Conservation (phyloP, 2,113 vertebrate genomes). For the Aramus guarauna region DNA sequence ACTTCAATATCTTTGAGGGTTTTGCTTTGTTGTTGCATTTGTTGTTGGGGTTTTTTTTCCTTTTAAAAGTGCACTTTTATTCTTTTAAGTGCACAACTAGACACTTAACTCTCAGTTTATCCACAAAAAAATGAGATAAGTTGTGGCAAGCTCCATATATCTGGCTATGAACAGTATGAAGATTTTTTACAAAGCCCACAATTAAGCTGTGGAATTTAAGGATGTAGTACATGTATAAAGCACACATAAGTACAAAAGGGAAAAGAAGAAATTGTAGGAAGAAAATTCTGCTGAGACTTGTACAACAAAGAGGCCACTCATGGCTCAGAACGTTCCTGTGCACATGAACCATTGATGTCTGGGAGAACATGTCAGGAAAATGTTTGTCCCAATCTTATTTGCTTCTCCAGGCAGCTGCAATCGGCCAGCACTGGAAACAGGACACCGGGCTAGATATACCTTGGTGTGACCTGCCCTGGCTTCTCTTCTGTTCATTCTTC, state of each 20-base stretch:
- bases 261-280: neutral
- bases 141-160: neutral
- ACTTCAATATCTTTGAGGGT: neutral
- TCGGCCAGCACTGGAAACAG: rapidly evolving
- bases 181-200: neutral
- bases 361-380: neutral
- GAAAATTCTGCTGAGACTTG: neutral
- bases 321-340: neutral
- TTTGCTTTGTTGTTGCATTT: neutral
- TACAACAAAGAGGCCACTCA: neutral
- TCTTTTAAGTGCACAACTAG: neutral
- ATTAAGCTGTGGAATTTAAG: neutral
- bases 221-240: neutral
- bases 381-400: neutral
- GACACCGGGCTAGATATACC: neutral
- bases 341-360: rapidly evolving
- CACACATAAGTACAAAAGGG: neutral
- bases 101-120: neutral
- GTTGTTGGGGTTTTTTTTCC: too few relatives aligned
- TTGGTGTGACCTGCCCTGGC: neutral
- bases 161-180: neutral
- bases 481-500: neutral
- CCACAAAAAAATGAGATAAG: rapidly evolving
- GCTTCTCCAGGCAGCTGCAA: neutral
- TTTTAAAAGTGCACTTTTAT: neutral